Conservation (phyloP, 1,140 invertebrate species). For the Aphelinus certus region DNA sequence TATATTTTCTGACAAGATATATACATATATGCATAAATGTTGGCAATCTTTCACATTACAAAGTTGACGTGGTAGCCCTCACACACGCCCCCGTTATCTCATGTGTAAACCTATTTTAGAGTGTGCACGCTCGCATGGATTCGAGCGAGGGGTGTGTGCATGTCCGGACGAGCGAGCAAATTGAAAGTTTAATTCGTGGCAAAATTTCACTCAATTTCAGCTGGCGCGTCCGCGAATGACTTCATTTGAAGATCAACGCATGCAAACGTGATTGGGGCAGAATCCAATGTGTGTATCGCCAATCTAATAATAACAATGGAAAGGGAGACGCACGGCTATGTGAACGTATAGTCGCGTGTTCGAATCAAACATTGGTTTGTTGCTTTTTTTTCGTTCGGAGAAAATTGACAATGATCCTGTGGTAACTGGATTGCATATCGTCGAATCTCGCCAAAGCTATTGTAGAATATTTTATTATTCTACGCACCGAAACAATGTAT, state of each 20-base stretch:
- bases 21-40: no score
- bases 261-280: constrained; percentile 16
- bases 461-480: no score
- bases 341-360: not conserved
- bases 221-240: constrained; percentile 4
- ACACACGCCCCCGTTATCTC: no score
- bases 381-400: not conserved
- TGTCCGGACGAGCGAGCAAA: constrained; percentile 17
- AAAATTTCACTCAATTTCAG: constrained; percentile 31
- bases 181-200: constrained; percentile 36
- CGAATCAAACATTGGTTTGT: constrained; percentile 4
- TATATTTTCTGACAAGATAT: no score
- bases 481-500: no score
- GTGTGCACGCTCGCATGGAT: no score
- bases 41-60: no score
- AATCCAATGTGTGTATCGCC: not conserved
- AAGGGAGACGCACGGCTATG: not conserved
- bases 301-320: constrained; percentile 27
- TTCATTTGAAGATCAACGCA: constrained; percentile 33
- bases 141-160: not conserved
- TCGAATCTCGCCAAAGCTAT: not conserved
- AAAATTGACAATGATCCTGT: not conserved
- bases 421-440: not conserved
- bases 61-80: no score
- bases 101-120: no score